Base-by-base conservation (phyloP, 2,888 invertebrate species). In the Agrotis clavis region DNA sequence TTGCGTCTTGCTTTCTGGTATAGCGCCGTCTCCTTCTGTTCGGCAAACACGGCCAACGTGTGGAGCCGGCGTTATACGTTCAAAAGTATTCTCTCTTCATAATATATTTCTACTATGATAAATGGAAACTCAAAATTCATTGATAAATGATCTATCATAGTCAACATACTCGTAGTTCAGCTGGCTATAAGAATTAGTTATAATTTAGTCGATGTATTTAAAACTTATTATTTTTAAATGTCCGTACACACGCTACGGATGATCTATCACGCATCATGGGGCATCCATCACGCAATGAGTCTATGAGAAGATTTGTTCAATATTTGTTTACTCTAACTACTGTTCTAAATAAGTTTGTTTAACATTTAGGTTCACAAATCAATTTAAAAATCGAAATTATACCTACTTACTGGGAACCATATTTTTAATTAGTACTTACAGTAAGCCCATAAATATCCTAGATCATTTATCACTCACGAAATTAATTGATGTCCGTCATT, bases 281-380 rank as follows among this genome's bases (percentile, higher is more conserved):
- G n/a, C 19, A 45, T 18, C 74, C 25, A 50, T 18, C 74, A 74
- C 61, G 76, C 76, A 64, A 76, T 53, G 41, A 47, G 18, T 54
- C n/a, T 54, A 16, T 54, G 4, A 41, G 54, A 47, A 25, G 41
- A 60, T 41, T 57, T 50, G 1, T 45, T 35, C 7, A 35, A 35
- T 35, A 6, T 35, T 35, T 35, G 6, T 35, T 35, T 6, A 35
- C 7, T 35, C 6, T 35, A 35, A 35, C 35, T 35, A 35, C 35
- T 35, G 35, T 35, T 35, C 35, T 35, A 35, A 35, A 5, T 30
- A 30, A 30, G 35, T 7, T 35, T 0, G 35, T 35, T 35, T 35
- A 35, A 6, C 35, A 35, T 7, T 7, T 7, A 7, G 35, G 35
- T 35, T 35, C 7, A 35, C 7, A 35, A 35, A 7, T 35, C 7